phyloP scores from a whole-genome alignment of 2,113 vertebrate species.

The Heliornis fulica region DNA sequence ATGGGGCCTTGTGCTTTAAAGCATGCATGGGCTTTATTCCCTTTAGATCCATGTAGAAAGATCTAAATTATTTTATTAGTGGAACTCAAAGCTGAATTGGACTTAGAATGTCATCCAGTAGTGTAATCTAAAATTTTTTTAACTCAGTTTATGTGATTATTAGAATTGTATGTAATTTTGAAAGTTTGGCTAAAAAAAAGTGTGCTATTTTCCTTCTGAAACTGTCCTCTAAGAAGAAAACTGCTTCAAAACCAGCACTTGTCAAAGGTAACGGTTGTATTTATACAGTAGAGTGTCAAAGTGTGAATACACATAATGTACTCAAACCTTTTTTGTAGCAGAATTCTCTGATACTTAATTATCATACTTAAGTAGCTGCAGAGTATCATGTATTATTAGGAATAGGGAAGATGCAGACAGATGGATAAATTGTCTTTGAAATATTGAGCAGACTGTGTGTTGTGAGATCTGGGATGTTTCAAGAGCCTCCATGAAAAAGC shows the following conservation, averaged over 20 bases:
- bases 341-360: background rate
- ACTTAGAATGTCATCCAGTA: too few species aligned
- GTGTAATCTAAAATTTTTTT: too few species aligned
- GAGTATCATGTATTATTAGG: background rate
- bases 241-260: background rate
- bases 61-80: background rate
- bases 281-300: background rate
- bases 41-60: background rate
- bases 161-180: background rate
- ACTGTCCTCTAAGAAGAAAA: background rate
- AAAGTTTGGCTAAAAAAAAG: background rate
- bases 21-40: background rate
- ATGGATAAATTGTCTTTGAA: background rate
- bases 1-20: background rate
- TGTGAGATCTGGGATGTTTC: background rate
- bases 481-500: background rate
- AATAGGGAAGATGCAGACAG: background rate
- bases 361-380: background rate
- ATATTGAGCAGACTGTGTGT: background rate
- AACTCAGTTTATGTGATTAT: background rate
- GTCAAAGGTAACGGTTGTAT: background rate
- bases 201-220: background rate
- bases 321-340: background rate
- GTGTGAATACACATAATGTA: background rate
- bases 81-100: background rate